phyloP scores from a whole-genome alignment of 2,888 invertebrate species.

The Galeopsomyia nigrocyanea region DNA sequence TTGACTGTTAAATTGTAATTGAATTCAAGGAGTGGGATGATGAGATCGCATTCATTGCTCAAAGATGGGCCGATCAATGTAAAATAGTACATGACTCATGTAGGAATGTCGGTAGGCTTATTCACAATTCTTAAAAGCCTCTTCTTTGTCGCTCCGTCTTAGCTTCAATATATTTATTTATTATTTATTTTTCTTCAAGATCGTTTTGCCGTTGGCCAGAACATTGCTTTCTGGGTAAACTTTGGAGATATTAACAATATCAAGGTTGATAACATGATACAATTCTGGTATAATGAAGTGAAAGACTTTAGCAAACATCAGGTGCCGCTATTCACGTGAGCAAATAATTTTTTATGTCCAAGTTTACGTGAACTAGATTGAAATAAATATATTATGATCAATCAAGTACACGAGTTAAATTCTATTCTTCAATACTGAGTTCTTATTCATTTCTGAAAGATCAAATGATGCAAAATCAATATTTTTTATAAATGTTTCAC shows the following conservation, averaged over 20 bases:
- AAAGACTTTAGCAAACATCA: constrained; percentile 7
- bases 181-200: constrained; percentile 48
- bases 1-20: not conserved
- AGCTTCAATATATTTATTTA: too few relatives aligned
- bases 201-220: constrained; percentile 66
- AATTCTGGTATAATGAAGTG: constrained; percentile 43
- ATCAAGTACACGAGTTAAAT: too few relatives aligned
- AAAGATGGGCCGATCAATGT: constrained; percentile 70
- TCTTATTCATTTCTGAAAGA: too few relatives aligned
- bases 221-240: constrained; percentile 56
- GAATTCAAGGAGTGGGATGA: constrained; percentile 55
- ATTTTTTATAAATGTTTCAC: not conserved
- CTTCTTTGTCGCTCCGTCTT: not conserved
- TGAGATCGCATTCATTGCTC: constrained; percentile 67
- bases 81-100: constrained; percentile 65
- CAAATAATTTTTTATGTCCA: too few relatives aligned
- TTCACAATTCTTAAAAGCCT: not conserved
- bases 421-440: too few relatives aligned
- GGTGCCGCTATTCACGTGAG: constrained; percentile 6
- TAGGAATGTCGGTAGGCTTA: constrained; percentile 55
- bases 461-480: too few relatives aligned
- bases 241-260: not conserved
- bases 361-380: too few relatives aligned
- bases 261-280: constrained; percentile 13
- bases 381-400: too few relatives aligned